These are phyloP conservation scores for Vireo altiloquus DNA, from an alignment of 2,113 vertebrate genomes.

Conservation along the genomic window DNA sequence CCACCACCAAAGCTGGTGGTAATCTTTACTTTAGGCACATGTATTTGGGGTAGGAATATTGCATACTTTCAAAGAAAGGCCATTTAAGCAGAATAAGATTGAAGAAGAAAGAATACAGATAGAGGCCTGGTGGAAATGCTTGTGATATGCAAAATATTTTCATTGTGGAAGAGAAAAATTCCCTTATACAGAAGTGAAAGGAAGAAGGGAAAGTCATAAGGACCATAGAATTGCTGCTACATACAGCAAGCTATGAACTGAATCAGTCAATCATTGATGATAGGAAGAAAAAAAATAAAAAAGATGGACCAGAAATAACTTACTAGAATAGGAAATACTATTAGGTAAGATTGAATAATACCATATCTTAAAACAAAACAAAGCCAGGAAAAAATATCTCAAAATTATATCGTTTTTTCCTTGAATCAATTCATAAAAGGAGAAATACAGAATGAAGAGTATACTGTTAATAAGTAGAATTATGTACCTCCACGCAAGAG, in stretches of 20 bases:
- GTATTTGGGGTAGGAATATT: not conserved
- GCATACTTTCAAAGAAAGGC: not conserved
- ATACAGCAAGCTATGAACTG: not conserved
- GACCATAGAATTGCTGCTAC: not conserved
- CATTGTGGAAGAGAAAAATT: not conserved
- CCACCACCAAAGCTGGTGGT: not conserved
- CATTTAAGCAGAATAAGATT: not conserved
- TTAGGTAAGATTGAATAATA: not conserved
- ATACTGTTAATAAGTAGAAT: not conserved
- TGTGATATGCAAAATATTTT: not conserved
- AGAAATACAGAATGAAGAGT: not conserved
- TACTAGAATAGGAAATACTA: not conserved
- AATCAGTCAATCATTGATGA: not conserved
- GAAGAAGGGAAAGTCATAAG: not conserved
- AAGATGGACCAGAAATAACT: not conserved
- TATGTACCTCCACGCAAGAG: not conserved
- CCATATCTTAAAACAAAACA: not conserved
- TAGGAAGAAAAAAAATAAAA: not conserved
- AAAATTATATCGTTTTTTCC: not conserved
- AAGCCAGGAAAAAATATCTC: fast-evolving
- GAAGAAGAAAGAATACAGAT: not conserved
- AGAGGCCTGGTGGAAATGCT: not conserved
- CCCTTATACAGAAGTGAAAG: not conserved
- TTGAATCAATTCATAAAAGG: not conserved
- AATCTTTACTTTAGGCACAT: not conserved